phyloP scores from a whole-genome alignment of 1,140 invertebrate species.

The Micrasema minimum region DNA sequence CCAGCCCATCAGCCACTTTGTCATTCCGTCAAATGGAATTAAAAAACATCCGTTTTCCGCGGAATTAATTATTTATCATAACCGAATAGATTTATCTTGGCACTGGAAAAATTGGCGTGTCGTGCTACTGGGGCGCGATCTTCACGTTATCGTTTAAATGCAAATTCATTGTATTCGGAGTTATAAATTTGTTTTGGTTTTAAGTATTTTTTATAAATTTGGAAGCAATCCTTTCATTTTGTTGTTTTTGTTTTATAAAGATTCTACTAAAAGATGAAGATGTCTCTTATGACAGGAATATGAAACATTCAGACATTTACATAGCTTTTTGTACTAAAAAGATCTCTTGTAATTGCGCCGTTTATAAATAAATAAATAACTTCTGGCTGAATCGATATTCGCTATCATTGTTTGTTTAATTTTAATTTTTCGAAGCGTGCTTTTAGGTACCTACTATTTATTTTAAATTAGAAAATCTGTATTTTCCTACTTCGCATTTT shows the following conservation, averaged over 20 bases:
- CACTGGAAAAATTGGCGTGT: constrained; percentile 7
- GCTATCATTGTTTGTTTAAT: too few species aligned
- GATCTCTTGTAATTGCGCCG: too few species aligned
- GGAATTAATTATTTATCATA: constrained; percentile 38
- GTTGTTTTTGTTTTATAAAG: neutral
- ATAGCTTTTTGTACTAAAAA: too few species aligned
- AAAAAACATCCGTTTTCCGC: constrained; percentile 29
- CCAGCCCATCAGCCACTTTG: constrained; percentile 26
- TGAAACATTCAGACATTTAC: too few species aligned
- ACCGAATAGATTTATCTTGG: constrained; percentile 26
- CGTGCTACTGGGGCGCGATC: neutral
- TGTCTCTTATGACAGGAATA: too few species aligned
- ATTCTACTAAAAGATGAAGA: too few species aligned
- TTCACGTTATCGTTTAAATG: neutral
- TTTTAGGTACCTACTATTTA: too few species aligned
- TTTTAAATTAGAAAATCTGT: too few species aligned
- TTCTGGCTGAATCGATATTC: too few species aligned
- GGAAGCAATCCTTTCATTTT: neutral
- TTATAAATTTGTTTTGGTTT: neutral
- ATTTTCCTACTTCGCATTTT: too few species aligned
- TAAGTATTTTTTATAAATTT: neutral
- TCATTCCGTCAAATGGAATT: constrained; percentile 38
- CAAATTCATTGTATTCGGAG: neutral
- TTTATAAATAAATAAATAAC: too few species aligned
- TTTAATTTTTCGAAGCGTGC: too few species aligned